phyloP scores from a whole-genome alignment of 2,113 vertebrate species.

The Dermatemys mawii region DNA sequence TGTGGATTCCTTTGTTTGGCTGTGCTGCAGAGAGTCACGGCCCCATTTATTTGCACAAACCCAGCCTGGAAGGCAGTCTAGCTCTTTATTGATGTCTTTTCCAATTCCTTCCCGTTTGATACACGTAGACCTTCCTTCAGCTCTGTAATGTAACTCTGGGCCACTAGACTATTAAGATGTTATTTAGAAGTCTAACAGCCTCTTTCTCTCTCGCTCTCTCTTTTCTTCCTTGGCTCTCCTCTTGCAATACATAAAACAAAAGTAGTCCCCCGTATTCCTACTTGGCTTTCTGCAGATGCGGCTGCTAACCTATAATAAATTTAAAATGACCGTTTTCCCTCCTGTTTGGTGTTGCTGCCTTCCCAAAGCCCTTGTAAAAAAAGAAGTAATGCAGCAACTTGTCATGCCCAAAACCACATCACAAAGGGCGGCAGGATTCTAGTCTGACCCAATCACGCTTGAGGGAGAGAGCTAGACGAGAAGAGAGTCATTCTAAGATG shows the following conservation, averaged over 20 bases:
- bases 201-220: not conserved
- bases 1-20: not conserved
- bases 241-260: not conserved
- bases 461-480: fast-evolving
- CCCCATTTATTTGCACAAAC: not conserved
- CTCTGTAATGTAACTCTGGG: not conserved
- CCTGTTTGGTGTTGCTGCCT: fast-evolving
- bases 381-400: fast-evolving
- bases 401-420: fast-evolving
- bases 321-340: fast-evolving
- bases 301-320: not conserved
- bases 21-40: not conserved
- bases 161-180: not conserved
- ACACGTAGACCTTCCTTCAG: not conserved
- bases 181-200: not conserved
- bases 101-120: not conserved
- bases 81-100: not conserved
- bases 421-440: fast-evolving
- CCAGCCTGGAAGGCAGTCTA: not conserved
- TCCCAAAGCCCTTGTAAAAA: fast-evolving
- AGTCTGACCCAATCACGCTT: not conserved
- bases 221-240: not conserved
- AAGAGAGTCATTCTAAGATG: fast-evolving
- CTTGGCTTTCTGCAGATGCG: not conserved
- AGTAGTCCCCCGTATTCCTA: not conserved